Conservation (phyloP, 2,888 invertebrate species). For the Eledona agricola region DNA sequence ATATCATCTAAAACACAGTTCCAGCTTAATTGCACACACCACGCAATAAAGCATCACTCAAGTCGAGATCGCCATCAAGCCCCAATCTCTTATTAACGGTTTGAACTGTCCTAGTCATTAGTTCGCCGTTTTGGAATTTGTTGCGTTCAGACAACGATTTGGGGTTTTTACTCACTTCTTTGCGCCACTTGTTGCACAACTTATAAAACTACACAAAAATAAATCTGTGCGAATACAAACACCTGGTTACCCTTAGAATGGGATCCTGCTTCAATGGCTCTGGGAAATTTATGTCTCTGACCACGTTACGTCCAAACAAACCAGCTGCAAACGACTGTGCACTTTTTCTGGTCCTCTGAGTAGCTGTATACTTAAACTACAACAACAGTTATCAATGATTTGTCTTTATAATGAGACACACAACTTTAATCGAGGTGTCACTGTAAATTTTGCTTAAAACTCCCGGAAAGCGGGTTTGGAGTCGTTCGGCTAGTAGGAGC, state of each 20-base stretch:
- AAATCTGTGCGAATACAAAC: conserved; percentile 1
- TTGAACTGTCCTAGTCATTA: conserved; percentile 66
- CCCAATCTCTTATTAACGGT: conserved; percentile 70
- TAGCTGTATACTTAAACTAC: conserved; percentile 80
- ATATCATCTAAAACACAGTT: conserved; percentile 64
- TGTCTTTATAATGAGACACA: conserved; percentile 15
- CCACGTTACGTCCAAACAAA: conserved; percentile 73
- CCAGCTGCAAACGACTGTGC: conserved; percentile 79
- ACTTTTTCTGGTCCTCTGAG: conserved; percentile 79
- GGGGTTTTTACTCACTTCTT: conserved; percentile 55
- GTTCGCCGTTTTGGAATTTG: conserved; percentile 50
- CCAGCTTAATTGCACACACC: conserved; percentile 14
- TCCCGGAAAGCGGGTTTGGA: conserved; percentile 75
- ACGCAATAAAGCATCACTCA: conserved; percentile 62
- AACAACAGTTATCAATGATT: conserved; percentile 60
- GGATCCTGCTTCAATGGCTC: conserved; percentile 66
- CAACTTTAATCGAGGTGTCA: conserved; percentile 65
- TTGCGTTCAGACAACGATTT: conserved; percentile 46
- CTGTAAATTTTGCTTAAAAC: conserved; percentile 71
- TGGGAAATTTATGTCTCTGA: conserved; percentile 71
- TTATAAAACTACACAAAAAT: conserved; percentile 58
- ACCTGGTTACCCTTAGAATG: conserved; percentile 55
- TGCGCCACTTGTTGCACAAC: conserved; percentile 57
- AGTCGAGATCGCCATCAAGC: conserved; percentile 63
- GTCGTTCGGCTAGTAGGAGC: conserved; percentile 75